phyloP scores from a whole-genome alignment of 1,140 invertebrate species.

The Drosophila eugracilis region DNA sequence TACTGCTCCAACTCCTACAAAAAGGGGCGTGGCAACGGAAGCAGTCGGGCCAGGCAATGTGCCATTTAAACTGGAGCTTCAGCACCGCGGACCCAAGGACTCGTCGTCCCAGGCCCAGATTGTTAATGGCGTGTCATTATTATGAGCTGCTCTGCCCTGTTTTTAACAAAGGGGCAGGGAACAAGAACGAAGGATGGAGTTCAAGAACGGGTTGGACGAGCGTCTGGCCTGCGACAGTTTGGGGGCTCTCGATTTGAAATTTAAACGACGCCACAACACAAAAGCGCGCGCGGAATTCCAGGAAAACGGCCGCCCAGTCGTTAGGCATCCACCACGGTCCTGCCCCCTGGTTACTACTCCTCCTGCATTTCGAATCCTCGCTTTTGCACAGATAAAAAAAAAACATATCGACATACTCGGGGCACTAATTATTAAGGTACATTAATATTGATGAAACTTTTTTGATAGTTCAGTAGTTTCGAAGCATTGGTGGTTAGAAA shows the following conservation, averaged over 20 bases:
- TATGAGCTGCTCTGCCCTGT: slow-evolving; percentile 64
- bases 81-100: slow-evolving; percentile 31
- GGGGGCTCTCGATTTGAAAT: slow-evolving; percentile 71
- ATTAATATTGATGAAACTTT: no score
- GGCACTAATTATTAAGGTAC: no score
- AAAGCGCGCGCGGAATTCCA: slow-evolving; percentile 76
- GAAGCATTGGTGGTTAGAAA: no score
- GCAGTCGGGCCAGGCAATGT: slow-evolving; percentile 62
- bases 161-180: background rate
- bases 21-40: slow-evolving; percentile 75
- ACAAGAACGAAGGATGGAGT: background rate
- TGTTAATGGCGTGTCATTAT: slow-evolving; percentile 82
- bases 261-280: slow-evolving; percentile 73
- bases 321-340: slow-evolving; percentile 25
- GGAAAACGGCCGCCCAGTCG: slow-evolving; percentile 74
- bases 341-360: slow-evolving; percentile 7
- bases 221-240: slow-evolving; percentile 76
- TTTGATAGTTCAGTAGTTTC: no score
- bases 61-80: slow-evolving; percentile 77
- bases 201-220: slow-evolving; percentile 53
- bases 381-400: background rate
- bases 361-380: background rate
- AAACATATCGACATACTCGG: no score
- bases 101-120: slow-evolving; percentile 45
- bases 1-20: slow-evolving; percentile 20